These are phyloP conservation scores for Tetanocera ferruginea DNA, from an alignment of 2,888 invertebrate species.

Conservation along the genomic window DNA sequence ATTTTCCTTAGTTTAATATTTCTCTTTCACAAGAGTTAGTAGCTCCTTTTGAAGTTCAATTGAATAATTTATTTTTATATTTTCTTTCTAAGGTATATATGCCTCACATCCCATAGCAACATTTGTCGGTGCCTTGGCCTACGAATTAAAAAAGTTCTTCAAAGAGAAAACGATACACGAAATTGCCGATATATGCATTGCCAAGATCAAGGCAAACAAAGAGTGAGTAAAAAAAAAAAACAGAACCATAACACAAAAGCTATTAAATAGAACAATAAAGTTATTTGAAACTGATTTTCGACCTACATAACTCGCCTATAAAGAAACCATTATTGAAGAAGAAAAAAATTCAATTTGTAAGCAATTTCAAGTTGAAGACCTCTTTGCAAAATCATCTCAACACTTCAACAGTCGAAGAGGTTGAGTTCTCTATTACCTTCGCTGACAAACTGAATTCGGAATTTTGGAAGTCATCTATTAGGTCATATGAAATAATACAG, in stretches of 20 bases:
- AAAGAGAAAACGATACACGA: background rate
- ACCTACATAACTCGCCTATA: background rate
- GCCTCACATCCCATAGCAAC: background rate
- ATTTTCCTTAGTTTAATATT: no score
- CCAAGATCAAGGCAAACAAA: background rate
- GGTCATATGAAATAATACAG: no score
- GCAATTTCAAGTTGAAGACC: no score
- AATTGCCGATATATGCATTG: slow-evolving; percentile 1
- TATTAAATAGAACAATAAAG: background rate
- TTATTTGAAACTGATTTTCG: background rate
- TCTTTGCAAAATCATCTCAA: no score
- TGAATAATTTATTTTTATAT: background rate
- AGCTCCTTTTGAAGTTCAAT: no score
- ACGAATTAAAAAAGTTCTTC: background rate
- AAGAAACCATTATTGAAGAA: background rate
- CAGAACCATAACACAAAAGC: background rate
- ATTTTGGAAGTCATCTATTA: no score
- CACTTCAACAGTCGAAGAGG: no score
- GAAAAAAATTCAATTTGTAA: background rate
- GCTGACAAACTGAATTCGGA: no score
- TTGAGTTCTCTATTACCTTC: no score
- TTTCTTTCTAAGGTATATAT: background rate
- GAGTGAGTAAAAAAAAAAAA: background rate
- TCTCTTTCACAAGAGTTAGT: no score
- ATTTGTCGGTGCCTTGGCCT: background rate